Evolutionary conservation across 2,888 invertebrate genomes (phyloP).

Genomic region (Arenicola marina): DNA sequence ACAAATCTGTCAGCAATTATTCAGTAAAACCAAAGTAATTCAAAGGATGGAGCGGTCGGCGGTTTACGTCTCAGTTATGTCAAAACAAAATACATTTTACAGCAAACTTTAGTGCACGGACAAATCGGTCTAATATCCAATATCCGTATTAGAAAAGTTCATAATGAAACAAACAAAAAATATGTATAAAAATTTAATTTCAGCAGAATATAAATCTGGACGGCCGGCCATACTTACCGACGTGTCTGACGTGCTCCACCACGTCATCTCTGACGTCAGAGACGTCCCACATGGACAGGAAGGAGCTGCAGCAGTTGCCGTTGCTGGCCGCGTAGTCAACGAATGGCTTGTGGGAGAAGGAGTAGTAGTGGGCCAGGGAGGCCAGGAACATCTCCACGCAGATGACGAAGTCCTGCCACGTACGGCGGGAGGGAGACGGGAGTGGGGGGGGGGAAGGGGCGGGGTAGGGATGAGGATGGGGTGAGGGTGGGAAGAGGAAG

Average conservation of each 20-base stretch:
- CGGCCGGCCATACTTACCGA: constrained; percentile 65
- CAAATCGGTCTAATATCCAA: no score
- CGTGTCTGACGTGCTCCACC: constrained; percentile 88
- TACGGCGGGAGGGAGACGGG: no score
- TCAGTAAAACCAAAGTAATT: no score
- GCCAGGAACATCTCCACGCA: constrained; percentile 98
- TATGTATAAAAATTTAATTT: neutral
- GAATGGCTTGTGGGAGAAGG: constrained; percentile 91
- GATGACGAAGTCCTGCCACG: constrained; percentile 90
- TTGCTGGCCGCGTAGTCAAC: constrained; percentile 64
- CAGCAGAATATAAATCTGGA: neutral
- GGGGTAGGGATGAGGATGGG: no score
- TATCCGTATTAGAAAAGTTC: no score
- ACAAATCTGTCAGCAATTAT: neutral
- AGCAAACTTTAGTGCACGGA: no score
- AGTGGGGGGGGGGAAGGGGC: no score
- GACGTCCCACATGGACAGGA: constrained; percentile 94
- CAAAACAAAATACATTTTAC: neutral
- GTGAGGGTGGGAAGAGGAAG: no score
- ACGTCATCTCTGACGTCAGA: constrained; percentile 92
- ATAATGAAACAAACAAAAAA: neutral
- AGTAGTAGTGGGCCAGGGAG: constrained; percentile 92
- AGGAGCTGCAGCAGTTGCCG: constrained; percentile 70
- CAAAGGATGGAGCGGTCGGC: neutral
- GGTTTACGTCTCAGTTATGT: neutral